Percentiles rank a stretch among this genome's conserved stretches.
phyloP scores from a whole-genome alignment of 2,888 invertebrate species.

The Disparrhopalites patrizii region DNA sequence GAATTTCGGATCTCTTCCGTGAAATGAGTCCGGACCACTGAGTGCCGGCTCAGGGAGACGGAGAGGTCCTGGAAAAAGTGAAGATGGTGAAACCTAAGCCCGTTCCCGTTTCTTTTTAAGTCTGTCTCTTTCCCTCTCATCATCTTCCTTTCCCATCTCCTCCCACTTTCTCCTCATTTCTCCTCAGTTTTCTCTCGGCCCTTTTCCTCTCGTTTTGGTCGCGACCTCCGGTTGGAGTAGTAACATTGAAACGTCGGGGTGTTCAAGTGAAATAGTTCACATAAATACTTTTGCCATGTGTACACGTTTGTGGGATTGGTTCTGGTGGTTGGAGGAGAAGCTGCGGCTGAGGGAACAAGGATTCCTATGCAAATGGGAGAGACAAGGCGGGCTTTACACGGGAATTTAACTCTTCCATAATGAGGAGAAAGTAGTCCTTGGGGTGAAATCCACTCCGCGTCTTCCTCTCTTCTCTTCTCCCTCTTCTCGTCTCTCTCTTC shows the following conservation, averaged over 20 bases:
- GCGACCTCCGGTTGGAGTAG: neutral
- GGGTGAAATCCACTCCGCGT: slow-evolving; percentile 31
- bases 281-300: too few species aligned
- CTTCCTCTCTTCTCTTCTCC: slow-evolving; percentile 13
- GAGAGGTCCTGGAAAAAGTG: neutral
- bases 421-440: slow-evolving; percentile 39
- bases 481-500: too few species aligned
- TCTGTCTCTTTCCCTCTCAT: slow-evolving; percentile 3
- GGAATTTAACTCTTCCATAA: slow-evolving; percentile 32
- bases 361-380: slow-evolving; percentile 33
- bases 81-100: slow-evolving; percentile 12
- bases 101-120: slow-evolving; percentile 2
- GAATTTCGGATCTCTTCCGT: slow-evolving; percentile 30
- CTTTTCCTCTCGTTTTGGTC: neutral
- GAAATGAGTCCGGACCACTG: slow-evolving; percentile 24
- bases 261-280: neutral
- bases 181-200: neutral
- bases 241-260: neutral
- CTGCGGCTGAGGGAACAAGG: slow-evolving; percentile 10
- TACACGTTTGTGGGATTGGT: too few species aligned
- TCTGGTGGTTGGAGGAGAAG: too few species aligned
- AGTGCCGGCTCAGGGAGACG: neutral
- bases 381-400: slow-evolving; percentile 13
- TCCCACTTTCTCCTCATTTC: neutral
- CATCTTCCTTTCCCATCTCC: slow-evolving; percentile 9